Conservation (phyloP, 2,113 vertebrate genomes). For the Rhipidura dahli region DNA sequence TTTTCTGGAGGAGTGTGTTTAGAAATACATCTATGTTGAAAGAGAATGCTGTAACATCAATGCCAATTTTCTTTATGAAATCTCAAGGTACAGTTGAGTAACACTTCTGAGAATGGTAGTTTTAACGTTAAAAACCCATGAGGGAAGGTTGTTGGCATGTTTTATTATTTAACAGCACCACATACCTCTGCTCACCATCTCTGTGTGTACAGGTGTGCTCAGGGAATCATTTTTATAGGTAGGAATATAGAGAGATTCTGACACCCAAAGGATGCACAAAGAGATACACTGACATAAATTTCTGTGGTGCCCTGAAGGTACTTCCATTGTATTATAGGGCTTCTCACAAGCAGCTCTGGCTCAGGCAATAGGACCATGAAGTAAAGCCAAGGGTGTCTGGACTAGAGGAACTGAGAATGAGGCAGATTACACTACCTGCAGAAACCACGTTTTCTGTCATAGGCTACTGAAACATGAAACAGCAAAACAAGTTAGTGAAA, state of each 20-base stretch:
- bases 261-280: conserved; percentile 66
- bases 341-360: conserved; percentile 51
- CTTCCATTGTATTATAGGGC: conserved; percentile 45
- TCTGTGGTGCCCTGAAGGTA: conserved; percentile 67
- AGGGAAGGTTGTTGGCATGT: background rate
- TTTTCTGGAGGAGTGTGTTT: background rate
- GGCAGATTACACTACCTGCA: background rate
- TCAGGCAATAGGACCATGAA: conserved; percentile 40
- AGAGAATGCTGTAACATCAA: background rate
- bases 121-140: background rate
- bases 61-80: background rate
- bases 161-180: background rate
- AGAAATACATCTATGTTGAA: background rate
- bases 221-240: conserved; percentile 63
- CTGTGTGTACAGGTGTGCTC: conserved; percentile 14
- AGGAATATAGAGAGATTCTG: conserved; percentile 66
- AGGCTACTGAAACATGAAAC: background rate
- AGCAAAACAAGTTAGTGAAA: conserved; percentile 18
- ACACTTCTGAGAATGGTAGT: background rate
- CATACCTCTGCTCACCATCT: background rate
- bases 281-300: conserved; percentile 71
- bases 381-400: conserved; percentile 52
- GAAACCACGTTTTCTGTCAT: background rate
- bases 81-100: background rate
- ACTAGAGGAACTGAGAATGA: conserved; percentile 11